Evolutionary conservation across 2,113 vertebrate genomes (phyloP).

Genomic region (Myrmecophaga tridactyla): DNA sequence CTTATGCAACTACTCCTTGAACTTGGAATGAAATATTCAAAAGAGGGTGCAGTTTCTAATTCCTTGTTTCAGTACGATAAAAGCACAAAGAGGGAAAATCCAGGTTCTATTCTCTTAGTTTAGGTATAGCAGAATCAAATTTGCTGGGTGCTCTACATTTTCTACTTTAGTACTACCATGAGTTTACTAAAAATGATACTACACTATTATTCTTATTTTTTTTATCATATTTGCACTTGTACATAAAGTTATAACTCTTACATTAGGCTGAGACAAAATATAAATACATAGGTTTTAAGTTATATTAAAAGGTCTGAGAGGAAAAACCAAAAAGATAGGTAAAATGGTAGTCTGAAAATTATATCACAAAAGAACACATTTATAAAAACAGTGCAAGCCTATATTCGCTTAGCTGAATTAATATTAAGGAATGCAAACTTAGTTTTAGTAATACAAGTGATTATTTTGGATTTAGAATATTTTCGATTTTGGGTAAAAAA

Average conservation of each 20-base stretch:
- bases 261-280: neutral
- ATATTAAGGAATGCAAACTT: conserved; percentile 4
- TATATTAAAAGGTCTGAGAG: neutral
- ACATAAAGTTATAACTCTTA: conserved; percentile 23
- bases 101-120: neutral
- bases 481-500: neutral
- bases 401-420: neutral
- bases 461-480: conserved; percentile 7
- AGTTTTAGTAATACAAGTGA: conserved; percentile 3
- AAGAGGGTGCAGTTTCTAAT: neutral
- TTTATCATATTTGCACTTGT: neutral
- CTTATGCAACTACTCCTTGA: neutral
- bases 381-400: conserved; percentile 6
- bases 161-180: conserved; percentile 1
- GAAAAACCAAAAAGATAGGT: conserved; percentile 22
- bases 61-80: neutral
- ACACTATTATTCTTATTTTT: neutral
- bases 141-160: neutral
- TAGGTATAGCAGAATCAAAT: conserved; percentile 7
- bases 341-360: conserved; percentile 18
- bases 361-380: neutral
- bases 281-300: conserved; percentile 11
- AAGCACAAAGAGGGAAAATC: neutral
- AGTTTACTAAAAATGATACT: neutral
- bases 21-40: neutral